Evolutionary conservation across 1,140 invertebrate genomes (phyloP).

Genomic region (Pseudomyrmex concolor): DNA sequence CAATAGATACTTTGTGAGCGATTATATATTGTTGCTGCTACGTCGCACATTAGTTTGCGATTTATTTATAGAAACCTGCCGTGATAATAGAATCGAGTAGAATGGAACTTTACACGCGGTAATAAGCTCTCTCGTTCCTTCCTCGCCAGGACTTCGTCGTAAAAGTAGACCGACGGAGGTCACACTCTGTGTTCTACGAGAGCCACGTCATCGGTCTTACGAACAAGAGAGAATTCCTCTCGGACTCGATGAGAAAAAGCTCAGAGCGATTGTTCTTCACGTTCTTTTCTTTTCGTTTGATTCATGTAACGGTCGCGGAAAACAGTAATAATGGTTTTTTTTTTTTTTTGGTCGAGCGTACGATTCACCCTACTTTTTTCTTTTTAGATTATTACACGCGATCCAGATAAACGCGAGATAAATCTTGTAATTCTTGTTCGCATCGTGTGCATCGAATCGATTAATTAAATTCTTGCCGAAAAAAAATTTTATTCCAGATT

Average conservation of each 20-base stretch:
- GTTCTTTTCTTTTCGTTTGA: constrained; percentile 12
- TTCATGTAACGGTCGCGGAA: constrained; percentile 35
- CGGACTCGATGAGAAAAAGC: constrained; percentile 38
- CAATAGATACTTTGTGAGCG: too few relatives aligned
- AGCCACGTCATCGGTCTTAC: constrained; percentile 64
- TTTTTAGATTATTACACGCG: neutral
- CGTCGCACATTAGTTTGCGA: neutral
- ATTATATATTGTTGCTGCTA: neutral
- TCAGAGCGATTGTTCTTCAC: constrained; percentile 23
- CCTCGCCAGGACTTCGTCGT: constrained; percentile 38
- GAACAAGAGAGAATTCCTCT: constrained; percentile 50
- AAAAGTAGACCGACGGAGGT: constrained; percentile 72
- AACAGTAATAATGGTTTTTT: constrained; percentile 40
- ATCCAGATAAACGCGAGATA: neutral
- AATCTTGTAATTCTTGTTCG: neutral
- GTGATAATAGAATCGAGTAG: constrained; percentile 36
- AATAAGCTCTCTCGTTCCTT: constrained; percentile 5
- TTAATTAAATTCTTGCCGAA: constrained; percentile 37
- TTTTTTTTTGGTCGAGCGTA: neutral
- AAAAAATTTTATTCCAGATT: neutral
- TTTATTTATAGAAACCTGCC: neutral
- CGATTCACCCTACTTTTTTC: constrained; percentile 2
- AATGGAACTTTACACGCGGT: constrained; percentile 50
- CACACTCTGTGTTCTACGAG: constrained; percentile 38
- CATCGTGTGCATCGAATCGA: neutral